Evolutionary conservation across 2,797 vertebrate genomes (phyloP), one percentile per base, ranked within the genome.

Genomic region (Sebastiscus albofasciatus): DNA sequence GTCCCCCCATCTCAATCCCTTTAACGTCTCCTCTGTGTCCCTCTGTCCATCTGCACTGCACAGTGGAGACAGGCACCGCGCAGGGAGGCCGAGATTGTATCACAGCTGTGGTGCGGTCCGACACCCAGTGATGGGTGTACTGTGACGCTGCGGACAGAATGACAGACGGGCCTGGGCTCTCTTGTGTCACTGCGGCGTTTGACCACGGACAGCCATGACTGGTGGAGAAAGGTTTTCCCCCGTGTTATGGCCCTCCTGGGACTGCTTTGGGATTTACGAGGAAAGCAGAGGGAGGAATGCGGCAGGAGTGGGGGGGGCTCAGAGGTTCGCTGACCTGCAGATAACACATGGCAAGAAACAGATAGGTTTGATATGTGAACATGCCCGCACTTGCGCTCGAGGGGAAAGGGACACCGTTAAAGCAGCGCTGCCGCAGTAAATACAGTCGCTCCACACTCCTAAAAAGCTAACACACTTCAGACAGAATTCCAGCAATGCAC

Each of bases 301-400:
- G n/a, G 80, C 46, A 71, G 76, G 76, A 68, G 52, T 34, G 14
- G 71, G 69, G 26, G 70, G 72, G 54, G 65, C 59, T 84, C 52
- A 66, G 75, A 66, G 88, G 84, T 74, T 87, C 33, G 14, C 46
- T 92, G 93, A 93, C 93, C 91, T 92, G 91, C 76, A 90, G 90
- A 94, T 93, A 95, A 90, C 92, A 94, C 89, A 92, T 92, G 93
- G 90, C 87, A 85, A 92, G 92, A 93, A 94, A 93, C 87, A 83
- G 94, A 95, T 95, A 95, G 92, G 91, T 88, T 92, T 95, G 94
- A 95, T 94, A 95, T 94, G 86, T 88, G 93, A 93, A 93, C 93
- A 93, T 90, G 93, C 88, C 87, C 64, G 64, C 86, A 93, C 93
- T 94, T 90, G 93, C 49, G 85, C 91, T 81, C 2, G 3, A 55